phyloP scores from a whole-genome alignment of 2,888 invertebrate genomes.

The Nipponacmea schrenckii region DNA sequence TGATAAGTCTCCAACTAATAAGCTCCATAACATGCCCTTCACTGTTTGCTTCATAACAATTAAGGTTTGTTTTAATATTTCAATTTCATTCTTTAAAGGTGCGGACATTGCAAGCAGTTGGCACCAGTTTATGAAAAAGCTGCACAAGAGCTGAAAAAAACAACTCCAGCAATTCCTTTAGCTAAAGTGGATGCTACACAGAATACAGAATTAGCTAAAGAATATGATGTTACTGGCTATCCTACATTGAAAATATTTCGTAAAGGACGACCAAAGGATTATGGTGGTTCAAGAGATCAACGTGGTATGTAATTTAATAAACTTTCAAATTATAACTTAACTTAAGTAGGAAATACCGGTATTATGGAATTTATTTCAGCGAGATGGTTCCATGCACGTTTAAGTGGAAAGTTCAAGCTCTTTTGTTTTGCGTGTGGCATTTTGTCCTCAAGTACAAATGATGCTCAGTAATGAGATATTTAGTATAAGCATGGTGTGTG shows the following conservation, averaged over 20 bases:
- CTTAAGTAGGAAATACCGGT: too few relatives aligned
- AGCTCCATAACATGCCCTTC: too few relatives aligned
- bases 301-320: constrained; percentile 54
- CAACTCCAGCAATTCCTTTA: constrained; percentile 68
- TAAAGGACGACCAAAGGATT: constrained; percentile 68
- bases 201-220: constrained; percentile 69
- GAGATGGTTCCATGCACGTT: too few relatives aligned
- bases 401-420: too few relatives aligned
- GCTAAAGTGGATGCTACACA: constrained; percentile 72
- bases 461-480: too few relatives aligned
- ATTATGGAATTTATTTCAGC: too few relatives aligned
- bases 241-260: constrained; percentile 73
- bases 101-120: constrained; percentile 71
- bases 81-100: constrained; percentile 59
- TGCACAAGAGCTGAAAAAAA: constrained; percentile 66
- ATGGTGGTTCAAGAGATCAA: constrained; percentile 69
- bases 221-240: constrained; percentile 70
- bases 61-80: too few relatives aligned
- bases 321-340: neutral
- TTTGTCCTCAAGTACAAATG: too few relatives aligned
- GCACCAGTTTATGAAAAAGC: constrained; percentile 72
- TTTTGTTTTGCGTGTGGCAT: too few relatives aligned
- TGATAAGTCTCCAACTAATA: too few relatives aligned
- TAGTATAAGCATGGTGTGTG: too few relatives aligned
- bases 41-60: too few relatives aligned